Conservation (phyloP, 2,797 vertebrate species). For the Coreius guichenoti region DNA sequence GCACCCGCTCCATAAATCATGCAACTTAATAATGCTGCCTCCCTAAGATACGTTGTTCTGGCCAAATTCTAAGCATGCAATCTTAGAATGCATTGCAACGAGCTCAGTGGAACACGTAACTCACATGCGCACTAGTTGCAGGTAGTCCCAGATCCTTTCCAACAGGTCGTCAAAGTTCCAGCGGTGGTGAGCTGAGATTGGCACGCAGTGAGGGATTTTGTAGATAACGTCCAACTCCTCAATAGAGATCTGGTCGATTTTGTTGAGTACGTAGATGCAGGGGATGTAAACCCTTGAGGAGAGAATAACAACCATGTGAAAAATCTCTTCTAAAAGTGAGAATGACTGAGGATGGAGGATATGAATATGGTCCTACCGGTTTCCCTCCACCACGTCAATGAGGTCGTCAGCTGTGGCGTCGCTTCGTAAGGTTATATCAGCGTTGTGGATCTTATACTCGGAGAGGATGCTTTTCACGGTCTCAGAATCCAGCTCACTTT, state of each 20-base stretch:
- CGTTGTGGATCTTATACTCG: conserved; percentile 98
- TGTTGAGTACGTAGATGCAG: conserved; percentile 98
- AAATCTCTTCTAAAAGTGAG: neutral
- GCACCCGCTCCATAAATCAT: neutral
- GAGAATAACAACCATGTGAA: neutral
- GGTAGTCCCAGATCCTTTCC: conserved; percentile 97
- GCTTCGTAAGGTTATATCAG: conserved; percentile 93
- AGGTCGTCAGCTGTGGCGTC: conserved; percentile 96
- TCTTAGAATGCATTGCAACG: neutral
- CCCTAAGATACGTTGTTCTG: neutral
- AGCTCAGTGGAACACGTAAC: conserved; percentile 57
- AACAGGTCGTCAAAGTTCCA: conserved; percentile 99
- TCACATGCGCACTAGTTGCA: conserved; percentile 96
- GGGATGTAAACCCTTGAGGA: conserved; percentile 92
- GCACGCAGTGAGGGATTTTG: conserved; percentile 96
- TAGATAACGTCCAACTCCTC: conserved; percentile 98
- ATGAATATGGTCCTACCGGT: conserved; percentile 81
- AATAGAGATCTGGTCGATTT: conserved; percentile 99
- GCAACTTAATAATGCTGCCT: neutral
- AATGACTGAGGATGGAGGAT: conserved; percentile 12
- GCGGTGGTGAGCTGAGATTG: conserved; percentile 97
- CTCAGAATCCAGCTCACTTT: conserved; percentile 90
- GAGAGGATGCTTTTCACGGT: conserved; percentile 96
- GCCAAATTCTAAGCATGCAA: neutral
- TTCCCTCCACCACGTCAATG: conserved; percentile 98